Percentiles rank a stretch among this genome's conserved stretches.
Conservation (phyloP, 1,140 invertebrate genomes). For the Tetraneura akinire region DNA sequence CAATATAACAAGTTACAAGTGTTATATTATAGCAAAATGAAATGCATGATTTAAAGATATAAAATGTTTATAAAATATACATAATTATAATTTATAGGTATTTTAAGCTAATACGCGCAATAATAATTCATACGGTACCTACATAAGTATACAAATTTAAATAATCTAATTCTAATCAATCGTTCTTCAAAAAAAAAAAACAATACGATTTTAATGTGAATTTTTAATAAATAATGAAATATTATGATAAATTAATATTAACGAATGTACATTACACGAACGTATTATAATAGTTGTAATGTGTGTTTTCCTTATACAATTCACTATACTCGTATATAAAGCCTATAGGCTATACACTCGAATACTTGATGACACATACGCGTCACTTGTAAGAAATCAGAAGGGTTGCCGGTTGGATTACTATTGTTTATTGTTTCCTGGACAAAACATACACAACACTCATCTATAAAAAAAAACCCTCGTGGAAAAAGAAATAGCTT, state of each 20-base stretch:
- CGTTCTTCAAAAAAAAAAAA: slow-evolving; percentile 1
- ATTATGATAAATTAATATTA: too few relatives aligned
- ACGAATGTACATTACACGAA: too few relatives aligned
- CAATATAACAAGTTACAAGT: too few relatives aligned
- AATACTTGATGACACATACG: slow-evolving; percentile 30
- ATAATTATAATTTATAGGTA: slow-evolving; percentile 10
- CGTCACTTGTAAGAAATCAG: slow-evolving; percentile 46
- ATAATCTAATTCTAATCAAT: not conserved
- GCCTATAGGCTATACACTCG: too few relatives aligned
- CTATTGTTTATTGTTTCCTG: slow-evolving; percentile 30
- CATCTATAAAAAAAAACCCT: slow-evolving; percentile 24
- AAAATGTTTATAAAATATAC: too few relatives aligned
- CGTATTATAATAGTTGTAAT: not conserved
- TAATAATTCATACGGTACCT: slow-evolving; percentile 4
- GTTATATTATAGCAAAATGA: too few relatives aligned
- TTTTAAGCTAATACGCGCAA: not conserved
- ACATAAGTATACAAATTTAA: not conserved
- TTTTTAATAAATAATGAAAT: too few relatives aligned
- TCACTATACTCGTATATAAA: too few relatives aligned
- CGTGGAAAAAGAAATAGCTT: not conserved
- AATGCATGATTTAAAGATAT: too few relatives aligned
- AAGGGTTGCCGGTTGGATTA: slow-evolving; percentile 34
- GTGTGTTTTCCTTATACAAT: not conserved
- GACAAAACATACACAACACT: not conserved
- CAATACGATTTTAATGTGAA: not conserved